Evolutionary conservation across 2,797 vertebrate species (phyloP).

Genomic region (Arrhamphus sclerolepis): DNA sequence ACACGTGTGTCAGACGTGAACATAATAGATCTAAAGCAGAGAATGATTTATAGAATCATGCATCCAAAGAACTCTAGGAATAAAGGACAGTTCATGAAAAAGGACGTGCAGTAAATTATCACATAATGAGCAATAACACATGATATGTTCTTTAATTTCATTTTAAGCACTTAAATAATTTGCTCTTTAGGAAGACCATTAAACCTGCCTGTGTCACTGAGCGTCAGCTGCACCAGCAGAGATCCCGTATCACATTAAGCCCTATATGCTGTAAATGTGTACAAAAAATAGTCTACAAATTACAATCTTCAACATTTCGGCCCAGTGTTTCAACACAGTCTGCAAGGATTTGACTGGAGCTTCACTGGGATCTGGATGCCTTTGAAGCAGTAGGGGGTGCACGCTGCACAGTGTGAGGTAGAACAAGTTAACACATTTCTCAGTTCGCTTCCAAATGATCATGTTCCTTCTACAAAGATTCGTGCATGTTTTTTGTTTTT

Average conservation of each 20-base stretch:
- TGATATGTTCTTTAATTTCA: constrained; percentile 1
- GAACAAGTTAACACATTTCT: constrained; percentile 55
- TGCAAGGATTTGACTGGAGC: constrained; percentile 53
- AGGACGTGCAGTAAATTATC: no score
- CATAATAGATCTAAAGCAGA: no score
- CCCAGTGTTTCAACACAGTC: constrained; percentile 37
- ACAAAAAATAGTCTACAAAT: not conserved
- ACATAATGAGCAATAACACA: constrained; percentile 6
- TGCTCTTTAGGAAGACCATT: constrained; percentile 1
- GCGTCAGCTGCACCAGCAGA: not conserved
- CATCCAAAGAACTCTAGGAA: no score
- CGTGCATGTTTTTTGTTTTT: constrained; percentile 32
- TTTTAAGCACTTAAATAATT: not conserved
- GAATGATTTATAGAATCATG: no score
- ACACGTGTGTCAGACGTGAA: no score
- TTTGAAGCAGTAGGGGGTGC: constrained; percentile 65
- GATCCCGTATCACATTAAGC: not conserved
- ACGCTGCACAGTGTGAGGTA: constrained; percentile 30
- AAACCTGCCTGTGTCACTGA: constrained; percentile 1
- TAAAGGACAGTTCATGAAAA: no score
- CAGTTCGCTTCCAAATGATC: constrained; percentile 62
- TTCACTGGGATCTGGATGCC: constrained; percentile 50
- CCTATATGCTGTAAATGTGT: not conserved
- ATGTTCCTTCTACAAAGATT: constrained; percentile 13
- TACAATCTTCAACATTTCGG: constrained; percentile 3